Evolutionary conservation across 2,113 vertebrate genomes (phyloP).

Genomic region (Chloebia gouldiae): DNA sequence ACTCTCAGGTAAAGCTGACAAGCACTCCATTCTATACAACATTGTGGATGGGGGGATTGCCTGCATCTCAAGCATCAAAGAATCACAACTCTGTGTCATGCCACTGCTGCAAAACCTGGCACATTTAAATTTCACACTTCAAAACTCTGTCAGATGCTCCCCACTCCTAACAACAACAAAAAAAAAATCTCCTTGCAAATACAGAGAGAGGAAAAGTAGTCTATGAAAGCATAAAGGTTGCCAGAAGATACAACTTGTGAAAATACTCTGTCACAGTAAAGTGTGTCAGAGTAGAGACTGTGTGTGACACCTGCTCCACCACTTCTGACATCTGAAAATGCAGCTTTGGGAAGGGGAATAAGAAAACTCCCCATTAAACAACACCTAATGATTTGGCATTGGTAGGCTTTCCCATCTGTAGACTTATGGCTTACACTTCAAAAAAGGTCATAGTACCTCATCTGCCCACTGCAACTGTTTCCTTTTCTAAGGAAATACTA

Average conservation of each 20-base stretch:
- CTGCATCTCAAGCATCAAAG: not conserved
- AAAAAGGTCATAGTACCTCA: not conserved
- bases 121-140: not conserved
- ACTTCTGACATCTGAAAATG: not conserved
- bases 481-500: not conserved
- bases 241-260: not conserved
- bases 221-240: not conserved
- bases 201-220: not conserved
- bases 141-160: not conserved
- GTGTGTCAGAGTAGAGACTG: not conserved
- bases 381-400: not conserved
- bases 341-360: not conserved
- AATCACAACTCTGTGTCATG: not conserved
- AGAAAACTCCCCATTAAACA: not conserved
- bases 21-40: not conserved
- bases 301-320: not conserved
- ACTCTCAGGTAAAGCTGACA: not conserved
- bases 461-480: not conserved
- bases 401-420: not conserved
- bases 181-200: not conserved
- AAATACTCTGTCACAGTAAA: not conserved
- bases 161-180: not conserved
- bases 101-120: not conserved
- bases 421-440: not conserved
- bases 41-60: not conserved